These are phyloP conservation scores for Leucopsar rothschildi DNA, from an alignment of 2,113 vertebrate genomes.

Conservation along the genomic window DNA sequence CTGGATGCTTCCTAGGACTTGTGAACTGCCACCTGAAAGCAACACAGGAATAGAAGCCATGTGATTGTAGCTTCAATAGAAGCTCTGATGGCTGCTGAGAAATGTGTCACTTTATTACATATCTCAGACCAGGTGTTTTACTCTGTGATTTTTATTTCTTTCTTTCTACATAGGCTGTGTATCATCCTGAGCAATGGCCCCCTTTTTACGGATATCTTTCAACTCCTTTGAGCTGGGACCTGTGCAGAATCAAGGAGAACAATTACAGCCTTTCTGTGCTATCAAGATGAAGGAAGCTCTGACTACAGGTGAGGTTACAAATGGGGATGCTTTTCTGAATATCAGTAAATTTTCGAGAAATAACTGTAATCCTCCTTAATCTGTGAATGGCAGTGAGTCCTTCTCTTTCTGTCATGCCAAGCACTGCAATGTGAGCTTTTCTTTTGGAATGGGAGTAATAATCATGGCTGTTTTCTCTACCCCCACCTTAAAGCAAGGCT, in stretches of 20 bases:
- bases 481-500: background rate
- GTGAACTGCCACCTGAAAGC: background rate
- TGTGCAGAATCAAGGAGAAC: constrained; percentile 69
- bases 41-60: background rate
- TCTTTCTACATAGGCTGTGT: background rate
- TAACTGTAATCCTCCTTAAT: background rate
- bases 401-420: background rate
- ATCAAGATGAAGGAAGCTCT: constrained; percentile 96
- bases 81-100: background rate
- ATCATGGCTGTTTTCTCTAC: background rate
- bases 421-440: background rate
- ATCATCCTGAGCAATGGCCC: constrained; percentile 80
- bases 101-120: background rate
- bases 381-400: background rate
- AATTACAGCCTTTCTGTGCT: constrained; percentile 84
- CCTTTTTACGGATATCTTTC: constrained; percentile 93
- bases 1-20: background rate
- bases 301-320: constrained; percentile 81
- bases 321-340: background rate
- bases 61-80: background rate
- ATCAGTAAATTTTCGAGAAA: background rate
- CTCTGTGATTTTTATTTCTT: background rate
- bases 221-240: constrained; percentile 89
- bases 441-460: background rate
- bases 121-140: background rate